Percentiles rank a stretch among this genome's conserved stretches.
Evolutionary conservation across 1,140 invertebrate genomes (phyloP).

Genomic region (Drosophila equinoxialis): DNA sequence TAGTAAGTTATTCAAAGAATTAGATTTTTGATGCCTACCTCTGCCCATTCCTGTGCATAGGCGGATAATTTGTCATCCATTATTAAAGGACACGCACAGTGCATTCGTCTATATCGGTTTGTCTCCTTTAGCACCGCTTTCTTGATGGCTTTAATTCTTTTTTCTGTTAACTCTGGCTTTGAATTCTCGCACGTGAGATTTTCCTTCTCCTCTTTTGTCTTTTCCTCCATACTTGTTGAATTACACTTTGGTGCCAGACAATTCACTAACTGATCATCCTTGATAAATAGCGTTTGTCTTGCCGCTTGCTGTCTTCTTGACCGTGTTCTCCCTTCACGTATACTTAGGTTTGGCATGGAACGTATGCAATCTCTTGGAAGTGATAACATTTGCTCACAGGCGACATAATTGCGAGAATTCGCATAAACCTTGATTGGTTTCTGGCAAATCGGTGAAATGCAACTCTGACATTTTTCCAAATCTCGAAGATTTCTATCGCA

Average conservation of each 20-base stretch:
- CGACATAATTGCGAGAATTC: slow-evolving; percentile 18
- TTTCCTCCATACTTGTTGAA: not conserved
- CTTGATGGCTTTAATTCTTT: not conserved
- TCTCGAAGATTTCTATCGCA: slow-evolving; percentile 5
- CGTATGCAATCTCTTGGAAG: not conserved
- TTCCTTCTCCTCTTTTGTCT: not conserved
- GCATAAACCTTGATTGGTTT: slow-evolving; percentile 4
- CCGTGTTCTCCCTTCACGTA: not conserved
- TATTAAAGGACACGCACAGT: slow-evolving; percentile 27
- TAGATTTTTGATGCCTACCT: slow-evolving; percentile 1
- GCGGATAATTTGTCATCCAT: slow-evolving; percentile 27
- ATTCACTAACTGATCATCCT: not conserved
- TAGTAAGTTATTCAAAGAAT: too few relatives aligned
- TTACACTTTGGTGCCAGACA: slow-evolving; percentile 6
- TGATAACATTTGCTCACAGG: slow-evolving; percentile 11
- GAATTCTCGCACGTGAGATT: not conserved
- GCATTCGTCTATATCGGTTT: slow-evolving; percentile 46
- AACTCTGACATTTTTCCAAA: slow-evolving; percentile 10
- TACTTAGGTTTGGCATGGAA: not conserved
- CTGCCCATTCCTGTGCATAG: slow-evolving; percentile 36
- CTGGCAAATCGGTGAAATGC: not conserved
- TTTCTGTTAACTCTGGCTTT: not conserved
- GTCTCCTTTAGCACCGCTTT: slow-evolving; percentile 19
- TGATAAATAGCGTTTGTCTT: not conserved
- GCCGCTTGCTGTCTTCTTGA: not conserved